Evolutionary conservation across 92 coral and sea anemone species (phyloP).

Genomic region (Isaurus tuberculatus): DNA sequence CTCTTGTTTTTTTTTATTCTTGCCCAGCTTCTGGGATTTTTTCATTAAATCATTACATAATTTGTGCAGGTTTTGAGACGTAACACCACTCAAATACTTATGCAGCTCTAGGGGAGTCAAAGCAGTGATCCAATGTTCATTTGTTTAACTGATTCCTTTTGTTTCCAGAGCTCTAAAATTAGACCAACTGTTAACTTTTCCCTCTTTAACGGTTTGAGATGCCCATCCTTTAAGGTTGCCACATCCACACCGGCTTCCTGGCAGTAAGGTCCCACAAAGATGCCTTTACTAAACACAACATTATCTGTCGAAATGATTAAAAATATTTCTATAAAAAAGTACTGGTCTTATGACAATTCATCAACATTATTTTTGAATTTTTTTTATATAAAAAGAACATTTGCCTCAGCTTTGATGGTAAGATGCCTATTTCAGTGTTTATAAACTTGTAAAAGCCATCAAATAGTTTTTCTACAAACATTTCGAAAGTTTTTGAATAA

Average conservation of each 20-base stretch:
- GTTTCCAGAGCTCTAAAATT: slow-evolving; percentile 53
- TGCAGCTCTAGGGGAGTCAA: slow-evolving; percentile 47
- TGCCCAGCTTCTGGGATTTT: slow-evolving; percentile 39
- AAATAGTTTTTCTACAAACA: no score
- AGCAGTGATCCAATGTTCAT: slow-evolving; percentile 53
- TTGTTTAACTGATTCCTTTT: slow-evolving; percentile 42
- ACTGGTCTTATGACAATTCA: not conserved
- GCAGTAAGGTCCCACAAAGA: slow-evolving; percentile 55
- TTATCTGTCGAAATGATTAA: slow-evolving; percentile 44
- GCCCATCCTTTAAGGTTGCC: slow-evolving; percentile 54
- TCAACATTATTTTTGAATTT: not conserved
- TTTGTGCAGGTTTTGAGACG: slow-evolving; percentile 52
- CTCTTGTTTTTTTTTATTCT: slow-evolving; percentile 52
- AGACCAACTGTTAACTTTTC: slow-evolving; percentile 48
- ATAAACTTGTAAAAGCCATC: slow-evolving; percentile 2
- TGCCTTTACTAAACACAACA: slow-evolving; percentile 11
- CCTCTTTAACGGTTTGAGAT: slow-evolving; percentile 53
- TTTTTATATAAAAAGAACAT: not conserved
- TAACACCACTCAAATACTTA: not conserved
- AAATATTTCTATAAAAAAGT: slow-evolving; percentile 21
- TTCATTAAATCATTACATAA: slow-evolving; percentile 50
- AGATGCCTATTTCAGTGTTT: not conserved
- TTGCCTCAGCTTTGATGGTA: not conserved
- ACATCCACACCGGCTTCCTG: slow-evolving; percentile 49
- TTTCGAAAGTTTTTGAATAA: no score